phyloP scores from a whole-genome alignment of 2,113 vertebrate species.

The Helogale parvula region DNA sequence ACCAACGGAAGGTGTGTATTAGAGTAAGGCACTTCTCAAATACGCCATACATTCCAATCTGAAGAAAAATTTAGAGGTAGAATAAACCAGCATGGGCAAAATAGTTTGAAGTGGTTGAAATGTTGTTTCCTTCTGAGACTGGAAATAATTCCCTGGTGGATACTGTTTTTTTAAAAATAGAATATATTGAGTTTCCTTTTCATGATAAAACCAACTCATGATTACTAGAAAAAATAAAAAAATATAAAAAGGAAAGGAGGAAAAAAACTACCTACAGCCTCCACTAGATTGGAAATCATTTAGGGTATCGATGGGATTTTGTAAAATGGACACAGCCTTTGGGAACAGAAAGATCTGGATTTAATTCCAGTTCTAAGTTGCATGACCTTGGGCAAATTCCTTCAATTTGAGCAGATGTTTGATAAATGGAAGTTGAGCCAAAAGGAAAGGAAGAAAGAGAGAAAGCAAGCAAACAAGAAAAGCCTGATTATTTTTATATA shows the following conservation, averaged over 20 bases:
- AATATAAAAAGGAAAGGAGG: background rate
- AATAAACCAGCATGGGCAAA: background rate
- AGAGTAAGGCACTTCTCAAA: background rate
- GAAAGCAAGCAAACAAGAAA: background rate
- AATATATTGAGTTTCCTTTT: constrained; percentile 3
- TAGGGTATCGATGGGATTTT: background rate
- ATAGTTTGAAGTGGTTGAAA: background rate
- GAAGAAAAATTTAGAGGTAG: background rate
- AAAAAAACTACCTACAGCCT: background rate
- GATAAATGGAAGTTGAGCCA: background rate
- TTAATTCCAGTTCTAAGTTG: background rate
- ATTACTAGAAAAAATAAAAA: background rate
- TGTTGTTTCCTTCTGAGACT: background rate
- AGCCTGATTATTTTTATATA: background rate
- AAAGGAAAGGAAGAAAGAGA: background rate
- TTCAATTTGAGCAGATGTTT: constrained; percentile 7
- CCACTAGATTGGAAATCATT: background rate
- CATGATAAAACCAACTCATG: background rate
- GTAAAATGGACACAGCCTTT: background rate
- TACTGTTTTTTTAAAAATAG: background rate
- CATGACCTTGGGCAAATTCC: background rate
- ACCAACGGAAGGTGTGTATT: background rate
- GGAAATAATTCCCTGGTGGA: background rate
- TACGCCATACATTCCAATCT: background rate
- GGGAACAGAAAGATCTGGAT: background rate